Evolutionary conservation across 64 coral and sea anemone species (phyloP).

Genomic region (Acropora tenuis): DNA sequence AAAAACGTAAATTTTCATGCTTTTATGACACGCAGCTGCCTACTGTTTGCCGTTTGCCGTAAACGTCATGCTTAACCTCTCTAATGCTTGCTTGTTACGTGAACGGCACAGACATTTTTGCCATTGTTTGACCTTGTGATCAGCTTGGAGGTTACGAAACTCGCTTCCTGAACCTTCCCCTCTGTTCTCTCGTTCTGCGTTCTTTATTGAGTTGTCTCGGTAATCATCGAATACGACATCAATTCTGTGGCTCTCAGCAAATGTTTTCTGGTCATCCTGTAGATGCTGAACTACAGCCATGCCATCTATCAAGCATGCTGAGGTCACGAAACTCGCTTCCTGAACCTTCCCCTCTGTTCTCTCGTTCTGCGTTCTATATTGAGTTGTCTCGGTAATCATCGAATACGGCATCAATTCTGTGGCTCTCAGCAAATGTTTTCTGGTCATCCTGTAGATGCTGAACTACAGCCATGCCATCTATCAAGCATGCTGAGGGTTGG

Average conservation of each 20-base stretch:
- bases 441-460: conserved; percentile 43
- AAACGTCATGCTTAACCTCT: too few species aligned
- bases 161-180: neutral
- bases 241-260: conserved; percentile 8
- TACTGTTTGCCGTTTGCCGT: too few species aligned
- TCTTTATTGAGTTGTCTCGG: conserved; percentile 62
- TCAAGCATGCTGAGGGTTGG: conserved; percentile 1
- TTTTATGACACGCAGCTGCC: neutral
- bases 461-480: conserved; percentile 58
- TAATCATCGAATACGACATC: conserved; percentile 63
- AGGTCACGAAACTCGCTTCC: neutral
- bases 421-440: too few species aligned
- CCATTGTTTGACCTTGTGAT: conserved; percentile 28
- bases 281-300: too few species aligned
- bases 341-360: conserved; percentile 5
- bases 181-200: conserved; percentile 46
- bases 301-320: too few species aligned
- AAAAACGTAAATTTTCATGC: too few species aligned
- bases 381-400: conserved; percentile 52
- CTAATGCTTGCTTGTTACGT: conserved; percentile 27
- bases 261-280: too few species aligned
- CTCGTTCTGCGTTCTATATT: conserved; percentile 63
- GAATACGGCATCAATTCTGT: conserved; percentile 55
- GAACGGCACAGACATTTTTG: neutral
- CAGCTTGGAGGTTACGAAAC: neutral